Evolutionary conservation across 2,888 invertebrate species (phyloP), one percentile per base, ranked within the genome.

Genomic region (Herminia tarsipennalis): DNA sequence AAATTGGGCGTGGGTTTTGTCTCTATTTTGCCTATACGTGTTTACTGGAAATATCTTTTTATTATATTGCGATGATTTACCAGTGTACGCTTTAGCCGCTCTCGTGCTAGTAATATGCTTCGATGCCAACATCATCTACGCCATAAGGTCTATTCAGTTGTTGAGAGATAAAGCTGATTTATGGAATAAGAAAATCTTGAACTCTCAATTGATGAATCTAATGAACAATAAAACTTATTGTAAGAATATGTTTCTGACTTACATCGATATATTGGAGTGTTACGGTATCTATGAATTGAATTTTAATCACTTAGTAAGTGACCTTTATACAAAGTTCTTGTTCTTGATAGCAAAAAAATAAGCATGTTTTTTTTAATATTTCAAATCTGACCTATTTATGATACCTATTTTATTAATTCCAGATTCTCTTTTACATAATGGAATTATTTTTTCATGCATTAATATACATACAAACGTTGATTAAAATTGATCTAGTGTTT

Each of bases 121-220:
- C 22, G 45, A 56, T 24, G 14, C 4, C 3, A 34, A 46, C 24
- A 21, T 43, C 2, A 17, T 46, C 5, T 46, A 50, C 30, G 45
- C 42, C 4, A 24, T 20, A 0, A 20, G 42, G 24, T 8, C 32
- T 0, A 34, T 56, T 0, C 29, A 43, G 5, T 9, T 56, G 9
- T 40, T 56, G 5, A 16, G 38, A 37, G 6, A 33, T 12, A 50
- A 56, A 36, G 13, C 45, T 1, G n/a, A 1, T 28, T 2, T 55
- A 1, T 56, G 56, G 56, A 55, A 43, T 37, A 17, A 12, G 9
- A 8, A 48, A 12, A 24, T 17, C 13, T 17, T 58, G 8, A 10
- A 12, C 2, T 2, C 16, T 16, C 10, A 5, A 2, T 27, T 21
- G 3, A 16, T 13, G 5, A 18, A 17, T 2, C 6, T n/a, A 9